phyloP scores from a whole-genome alignment of 2,888 invertebrate species.

The Drosophila nigritarsus region DNA sequence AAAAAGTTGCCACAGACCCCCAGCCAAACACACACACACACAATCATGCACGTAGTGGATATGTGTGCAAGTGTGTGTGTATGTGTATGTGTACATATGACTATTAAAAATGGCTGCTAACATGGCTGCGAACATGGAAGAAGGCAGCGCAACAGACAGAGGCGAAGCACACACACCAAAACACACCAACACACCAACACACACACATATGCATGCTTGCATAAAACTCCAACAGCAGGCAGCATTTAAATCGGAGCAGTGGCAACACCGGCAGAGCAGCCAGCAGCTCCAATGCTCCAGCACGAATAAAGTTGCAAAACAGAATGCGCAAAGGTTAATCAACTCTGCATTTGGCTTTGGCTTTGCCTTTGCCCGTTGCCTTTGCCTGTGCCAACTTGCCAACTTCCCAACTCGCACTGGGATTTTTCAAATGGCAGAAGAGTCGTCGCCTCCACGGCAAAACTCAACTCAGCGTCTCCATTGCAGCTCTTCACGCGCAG shows the following conservation, averaged over 20 bases:
- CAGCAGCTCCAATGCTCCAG: slow-evolving; percentile 52
- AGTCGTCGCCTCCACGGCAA: slow-evolving; percentile 50
- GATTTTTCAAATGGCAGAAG: slow-evolving; percentile 59
- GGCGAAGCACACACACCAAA: slow-evolving; percentile 46
- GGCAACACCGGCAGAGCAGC: slow-evolving; percentile 43
- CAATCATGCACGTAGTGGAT: slow-evolving; percentile 5
- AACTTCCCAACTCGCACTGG: slow-evolving; percentile 49
- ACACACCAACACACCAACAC: slow-evolving; percentile 33
- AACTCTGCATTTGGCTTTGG: slow-evolving; percentile 78
- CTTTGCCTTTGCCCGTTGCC: slow-evolving; percentile 41
- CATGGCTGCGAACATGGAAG: slow-evolving; percentile 64
- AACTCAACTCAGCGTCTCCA: slow-evolving; percentile 4
- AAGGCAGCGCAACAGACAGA: slow-evolving; percentile 68
- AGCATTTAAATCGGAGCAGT: slow-evolving; percentile 72
- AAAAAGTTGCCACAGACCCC: slow-evolving; percentile 25
- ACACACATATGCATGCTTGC: slow-evolving; percentile 12
- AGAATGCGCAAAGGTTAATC: slow-evolving; percentile 84
- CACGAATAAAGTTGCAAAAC: slow-evolving; percentile 80
- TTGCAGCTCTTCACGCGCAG: slow-evolving; percentile 48
- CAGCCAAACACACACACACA: slow-evolving; percentile 22
- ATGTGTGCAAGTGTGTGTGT: slow-evolving; percentile 19
- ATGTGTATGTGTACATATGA: slow-evolving; percentile 41
- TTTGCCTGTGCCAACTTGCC: slow-evolving; percentile 28
- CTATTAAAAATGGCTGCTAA: slow-evolving; percentile 82
- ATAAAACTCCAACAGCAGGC: not conserved